These are phyloP conservation scores for Callocephalon fimbriatum DNA, from an alignment of 2,113 vertebrate genomes.

Conservation along the genomic window DNA sequence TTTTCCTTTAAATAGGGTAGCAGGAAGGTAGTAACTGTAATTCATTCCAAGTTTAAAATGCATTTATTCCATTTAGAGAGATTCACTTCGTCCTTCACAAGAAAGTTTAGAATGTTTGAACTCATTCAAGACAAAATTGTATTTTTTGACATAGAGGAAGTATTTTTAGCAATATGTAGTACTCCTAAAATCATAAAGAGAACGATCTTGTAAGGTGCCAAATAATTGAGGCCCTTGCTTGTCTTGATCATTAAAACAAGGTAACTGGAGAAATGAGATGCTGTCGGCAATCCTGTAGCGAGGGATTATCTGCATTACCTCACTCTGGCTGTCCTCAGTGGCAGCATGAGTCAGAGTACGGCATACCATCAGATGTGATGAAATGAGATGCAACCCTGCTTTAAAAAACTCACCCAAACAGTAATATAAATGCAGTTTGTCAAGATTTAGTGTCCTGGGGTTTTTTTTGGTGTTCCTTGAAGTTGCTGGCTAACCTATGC, in stretches of 20 bases:
- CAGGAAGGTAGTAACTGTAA: not conserved
- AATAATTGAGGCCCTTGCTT: not conserved
- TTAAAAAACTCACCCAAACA: not conserved
- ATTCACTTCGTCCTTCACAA: not conserved
- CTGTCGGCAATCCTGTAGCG: conserved; percentile 1
- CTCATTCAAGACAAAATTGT: not conserved
- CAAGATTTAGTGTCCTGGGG: not conserved
- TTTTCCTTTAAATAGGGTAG: conserved; percentile 40
- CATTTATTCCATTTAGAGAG: conserved; percentile 31
- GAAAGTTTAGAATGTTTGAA: conserved; percentile 4
- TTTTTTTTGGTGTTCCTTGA: not conserved
- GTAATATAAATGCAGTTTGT: not conserved
- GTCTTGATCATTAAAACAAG: not conserved
- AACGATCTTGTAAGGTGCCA: not conserved
- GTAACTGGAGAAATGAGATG: not conserved
- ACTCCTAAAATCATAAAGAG: not conserved
- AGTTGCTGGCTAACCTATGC: not conserved
- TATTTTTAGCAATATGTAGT: not conserved
- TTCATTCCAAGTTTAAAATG: conserved; percentile 12
- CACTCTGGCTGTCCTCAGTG: conserved; percentile 24
- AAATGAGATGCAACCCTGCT: conserved; percentile 47
- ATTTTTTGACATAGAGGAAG: not conserved
- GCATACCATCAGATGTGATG: conserved; percentile 50
- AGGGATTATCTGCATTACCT: conserved; percentile 63
- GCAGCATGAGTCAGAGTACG: conserved; percentile 63